Evolutionary conservation across 1,140 invertebrate genomes (phyloP).

Genomic region (Antheraea pernyi): DNA sequence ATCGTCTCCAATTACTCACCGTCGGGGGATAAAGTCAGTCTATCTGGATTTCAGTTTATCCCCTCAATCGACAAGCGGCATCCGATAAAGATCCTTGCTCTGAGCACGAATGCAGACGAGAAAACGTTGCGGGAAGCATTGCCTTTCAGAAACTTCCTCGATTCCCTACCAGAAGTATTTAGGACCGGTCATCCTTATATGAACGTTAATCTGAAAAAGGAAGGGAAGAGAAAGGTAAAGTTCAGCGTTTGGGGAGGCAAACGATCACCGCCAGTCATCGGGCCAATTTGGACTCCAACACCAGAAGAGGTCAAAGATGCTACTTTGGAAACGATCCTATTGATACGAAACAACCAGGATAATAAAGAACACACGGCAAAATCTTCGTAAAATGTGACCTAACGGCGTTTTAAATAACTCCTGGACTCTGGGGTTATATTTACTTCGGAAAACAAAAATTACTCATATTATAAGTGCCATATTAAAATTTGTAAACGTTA

Average conservation of each 20-base stretch:
- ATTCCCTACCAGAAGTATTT: slow-evolving; percentile 50
- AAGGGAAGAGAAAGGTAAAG: slow-evolving; percentile 69
- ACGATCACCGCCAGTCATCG: slow-evolving; percentile 64
- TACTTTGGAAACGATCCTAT: slow-evolving; percentile 51
- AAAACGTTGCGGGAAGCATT: slow-evolving; percentile 48
- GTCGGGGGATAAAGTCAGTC: slow-evolving; percentile 33
- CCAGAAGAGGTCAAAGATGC: slow-evolving; percentile 50
- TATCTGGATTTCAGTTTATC: slow-evolving; percentile 53
- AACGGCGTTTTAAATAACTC: slow-evolving; percentile 19
- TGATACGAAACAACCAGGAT: slow-evolving; percentile 49
- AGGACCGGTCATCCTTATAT: slow-evolving; percentile 62
- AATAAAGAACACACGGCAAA: slow-evolving; percentile 35
- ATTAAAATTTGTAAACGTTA: slow-evolving; percentile 24
- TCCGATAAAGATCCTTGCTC: slow-evolving; percentile 54
- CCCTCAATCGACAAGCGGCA: slow-evolving; percentile 55
- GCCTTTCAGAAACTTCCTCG: slow-evolving; percentile 56
- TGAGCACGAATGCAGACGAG: slow-evolving; percentile 47
- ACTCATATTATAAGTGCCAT: slow-evolving; percentile 47
- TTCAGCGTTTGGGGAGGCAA: slow-evolving; percentile 71
- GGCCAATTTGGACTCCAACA: slow-evolving; percentile 66
- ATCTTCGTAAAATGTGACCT: slow-evolving; percentile 33
- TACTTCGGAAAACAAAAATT: slow-evolving; percentile 6
- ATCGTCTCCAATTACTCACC: slow-evolving; percentile 62
- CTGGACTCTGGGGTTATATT: slow-evolving; percentile 23
- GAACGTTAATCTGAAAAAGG: slow-evolving; percentile 61